Evolutionary conservation across 2,113 vertebrate species (phyloP).

Genomic region (Rhadina sibilatrix): DNA sequence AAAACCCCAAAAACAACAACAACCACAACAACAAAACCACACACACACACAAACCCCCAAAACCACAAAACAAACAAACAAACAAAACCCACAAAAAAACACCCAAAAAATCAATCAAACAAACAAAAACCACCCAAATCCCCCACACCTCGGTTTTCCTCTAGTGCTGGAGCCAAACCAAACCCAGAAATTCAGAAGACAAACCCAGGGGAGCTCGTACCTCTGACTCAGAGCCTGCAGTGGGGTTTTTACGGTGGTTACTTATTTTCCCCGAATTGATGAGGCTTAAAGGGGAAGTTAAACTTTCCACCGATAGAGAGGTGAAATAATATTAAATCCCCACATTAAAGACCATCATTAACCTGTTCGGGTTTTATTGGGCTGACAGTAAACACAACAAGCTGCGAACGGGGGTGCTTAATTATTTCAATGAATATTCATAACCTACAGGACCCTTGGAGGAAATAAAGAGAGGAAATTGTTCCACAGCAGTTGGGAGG

Average conservation of each 20-base stretch:
- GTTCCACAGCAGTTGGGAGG: neutral
- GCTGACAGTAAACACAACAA: slow-evolving; percentile 42
- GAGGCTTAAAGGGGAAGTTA: slow-evolving; percentile 30
- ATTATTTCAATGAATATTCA: slow-evolving; percentile 72
- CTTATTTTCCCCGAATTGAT: slow-evolving; percentile 18
- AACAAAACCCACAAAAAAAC: too few relatives aligned
- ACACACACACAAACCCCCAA: too few relatives aligned
- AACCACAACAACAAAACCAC: too few relatives aligned
- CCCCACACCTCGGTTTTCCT: fast-evolving
- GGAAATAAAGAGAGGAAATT: slow-evolving; percentile 15
- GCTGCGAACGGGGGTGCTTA: slow-evolving; percentile 3
- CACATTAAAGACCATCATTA: slow-evolving; percentile 42
- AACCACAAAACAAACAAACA: too few relatives aligned
- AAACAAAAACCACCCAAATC: too few relatives aligned
- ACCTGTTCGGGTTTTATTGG: slow-evolving; percentile 68
- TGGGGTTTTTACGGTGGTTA: neutral
- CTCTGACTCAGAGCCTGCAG: neutral
- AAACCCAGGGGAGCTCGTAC: neutral
- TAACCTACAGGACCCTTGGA: neutral
- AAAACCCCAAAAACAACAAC: too few relatives aligned
- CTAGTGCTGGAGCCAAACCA: neutral
- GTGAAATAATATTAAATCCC: slow-evolving; percentile 40
- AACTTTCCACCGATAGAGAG: neutral
- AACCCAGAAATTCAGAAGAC: neutral
- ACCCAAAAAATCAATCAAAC: too few relatives aligned